Evolutionary conservation across 2,113 vertebrate genomes (phyloP).

Genomic region (Eleginops maclovinus): DNA sequence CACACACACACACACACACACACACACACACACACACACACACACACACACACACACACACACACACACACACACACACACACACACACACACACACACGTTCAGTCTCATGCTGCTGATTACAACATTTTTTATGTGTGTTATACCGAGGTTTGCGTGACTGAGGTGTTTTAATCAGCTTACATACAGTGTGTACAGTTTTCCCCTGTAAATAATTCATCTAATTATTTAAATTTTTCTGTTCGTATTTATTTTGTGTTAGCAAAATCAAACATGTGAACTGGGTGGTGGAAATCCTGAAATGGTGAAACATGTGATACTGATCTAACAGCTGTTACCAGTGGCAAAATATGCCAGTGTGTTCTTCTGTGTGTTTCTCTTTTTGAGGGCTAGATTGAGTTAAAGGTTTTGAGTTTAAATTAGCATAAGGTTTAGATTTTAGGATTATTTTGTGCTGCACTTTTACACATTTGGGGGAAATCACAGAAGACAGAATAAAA

Average conservation of each 20-base stretch:
- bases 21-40: slow-evolving; percentile 13
- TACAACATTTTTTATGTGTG: slow-evolving; percentile 16
- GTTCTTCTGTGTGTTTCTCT: background rate
- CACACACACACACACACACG: slow-evolving; percentile 11
- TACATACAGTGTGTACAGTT: background rate
- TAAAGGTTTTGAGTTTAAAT: background rate
- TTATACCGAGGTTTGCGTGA: slow-evolving; percentile 5
- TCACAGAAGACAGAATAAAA: too few relatives aligned
- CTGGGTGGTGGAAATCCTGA: background rate
- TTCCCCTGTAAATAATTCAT: background rate
- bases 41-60: slow-evolving; percentile 18
- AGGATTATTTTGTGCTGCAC: too few relatives aligned
- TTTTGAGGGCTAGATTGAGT: background rate
- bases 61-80: slow-evolving; percentile 15
- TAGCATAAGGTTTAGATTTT: background rate
- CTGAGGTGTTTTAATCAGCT: slow-evolving; percentile 37
- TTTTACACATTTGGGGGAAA: too few relatives aligned
- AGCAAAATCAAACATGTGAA: background rate
- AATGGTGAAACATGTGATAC: background rate
- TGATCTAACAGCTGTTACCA: background rate
- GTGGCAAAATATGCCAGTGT: background rate
- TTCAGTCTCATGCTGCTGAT: slow-evolving; percentile 42
- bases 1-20: slow-evolving; percentile 11
- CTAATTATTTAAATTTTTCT: background rate
- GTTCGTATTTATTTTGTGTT: background rate